Base-by-base conservation (phyloP, 2,113 vertebrate genomes). In the Peucedramus taeniatus region DNA sequence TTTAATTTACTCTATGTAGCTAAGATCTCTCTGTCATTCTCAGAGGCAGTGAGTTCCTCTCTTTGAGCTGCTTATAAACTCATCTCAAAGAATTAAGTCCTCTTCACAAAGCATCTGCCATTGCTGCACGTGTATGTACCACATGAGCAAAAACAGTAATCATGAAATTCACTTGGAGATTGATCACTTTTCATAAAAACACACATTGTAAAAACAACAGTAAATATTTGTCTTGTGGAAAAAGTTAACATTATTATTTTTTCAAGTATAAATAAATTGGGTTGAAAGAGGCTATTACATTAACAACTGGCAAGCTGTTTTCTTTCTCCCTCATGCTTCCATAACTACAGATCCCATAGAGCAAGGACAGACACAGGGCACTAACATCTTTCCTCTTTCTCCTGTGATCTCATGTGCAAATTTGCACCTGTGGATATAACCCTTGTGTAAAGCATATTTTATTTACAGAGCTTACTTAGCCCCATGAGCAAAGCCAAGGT, bases 211-310 rank as follows among this genome's bases (percentile, higher is more conserved):
- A 74, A 96, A 96, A 74, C 65, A 42, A 64, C 60, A 71, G 39
- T 40, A 89, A 85, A 75, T 93, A 66, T 47, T 77, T 85, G 23
- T 49, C 64, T 40, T 21, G 60, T 50, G 10, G 33, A 81, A 93
- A 63, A 90, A 65, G 68, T 86, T 95, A 95, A 85, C 45, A 50
- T 75, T 85, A n/a, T 64, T 77, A 12, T 53, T 84, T 95, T 88
- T 92, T 69, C 30, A 90, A 83, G 35, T 87, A 27, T 69, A 85
- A 95, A 93, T 88, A 93, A 90, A 79, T 56, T 26, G 54, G 5
- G 3, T 75, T 1, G 1, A 54, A 83, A 70, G 30, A 71, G 23
- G 30, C 18, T 42, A 51, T 89, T 72, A 45, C 44, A 76, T 87
- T 81, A 93, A 69, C 42, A 90, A 15, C 39, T 70, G 71, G 39